A percentile compares a stretch with the other conserved stretches of the same genome.
These are phyloP conservation scores for Abrostola triplasia DNA, from an alignment of 2,888 invertebrate species.

Conservation along the genomic window DNA sequence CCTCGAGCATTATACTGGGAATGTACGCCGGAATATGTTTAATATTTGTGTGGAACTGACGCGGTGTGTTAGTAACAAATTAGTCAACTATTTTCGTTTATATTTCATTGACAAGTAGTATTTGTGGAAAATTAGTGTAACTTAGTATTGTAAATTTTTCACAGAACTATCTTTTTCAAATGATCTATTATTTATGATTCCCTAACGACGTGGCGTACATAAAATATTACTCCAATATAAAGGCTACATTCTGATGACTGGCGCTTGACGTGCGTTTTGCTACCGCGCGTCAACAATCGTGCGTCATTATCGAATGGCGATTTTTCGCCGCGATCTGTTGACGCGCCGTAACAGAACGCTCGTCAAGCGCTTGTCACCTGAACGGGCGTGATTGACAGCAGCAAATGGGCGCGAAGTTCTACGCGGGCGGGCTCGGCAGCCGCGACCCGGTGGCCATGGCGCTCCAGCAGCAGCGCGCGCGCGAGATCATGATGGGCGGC, in stretches of 20 bases:
- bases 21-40: conserved; percentile 1
- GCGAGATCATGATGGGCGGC: conserved; percentile 79
- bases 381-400: conserved; percentile 35
- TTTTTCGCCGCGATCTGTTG: conserved; percentile 16
- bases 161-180: too few relatives aligned
- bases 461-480: conserved; percentile 82
- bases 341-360: conserved; percentile 40
- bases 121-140: too few relatives aligned
- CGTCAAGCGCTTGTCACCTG: conserved; percentile 48
- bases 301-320: background rate
- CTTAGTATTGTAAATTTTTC: too few relatives aligned
- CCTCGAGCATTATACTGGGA: background rate
- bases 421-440: conserved; percentile 86
- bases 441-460: conserved; percentile 87
- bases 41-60: conserved; percentile 1
- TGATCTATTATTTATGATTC: too few relatives aligned
- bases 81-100: background rate
- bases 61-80: background rate
- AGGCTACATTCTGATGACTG: conserved; percentile 26
- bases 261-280: conserved; percentile 52
- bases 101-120: too few relatives aligned
- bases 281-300: conserved; percentile 30
- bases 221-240: conserved; percentile 7
- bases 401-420: conserved; percentile 83
- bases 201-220: background rate